Base-by-base conservation (phyloP, 2,797 vertebrate species). In the Buphagus erythrorhynchus region DNA sequence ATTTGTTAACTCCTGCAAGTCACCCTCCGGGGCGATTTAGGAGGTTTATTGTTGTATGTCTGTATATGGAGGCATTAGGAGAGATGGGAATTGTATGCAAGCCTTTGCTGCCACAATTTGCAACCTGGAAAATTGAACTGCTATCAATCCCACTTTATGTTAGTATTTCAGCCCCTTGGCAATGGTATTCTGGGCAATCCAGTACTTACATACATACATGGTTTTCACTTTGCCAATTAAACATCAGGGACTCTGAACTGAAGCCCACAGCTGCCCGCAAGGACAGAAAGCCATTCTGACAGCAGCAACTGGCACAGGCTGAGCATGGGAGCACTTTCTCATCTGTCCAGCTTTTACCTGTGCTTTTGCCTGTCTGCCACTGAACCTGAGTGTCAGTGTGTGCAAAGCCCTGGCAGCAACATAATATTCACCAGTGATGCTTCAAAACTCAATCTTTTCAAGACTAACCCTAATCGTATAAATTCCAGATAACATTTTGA, bases 281-380 rank as follows among this genome's bases (percentile, higher is more conserved):
- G 45, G 67, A 66, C 54, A 85, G 33, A 79, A 90, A 73, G 6
- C 25, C 3, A 4, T 69, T 79, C 36, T 51, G 25, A 36, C 55
- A 69, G 43, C 57, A 79, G 46, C 1, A 9, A 85, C 16, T 1
- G 2, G 35, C 0, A 0, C 0, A 0, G 57, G 29, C 40, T 22
- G 40, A 84, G 17, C 35, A 78, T 0, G 1, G 66, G 14, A 59
- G 16, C 45, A 74, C 18, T 72, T 38, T 77, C 28, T 48, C 7
- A 3, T 54, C 68, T 40, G 24, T 13, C n/a, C 33, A 45, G 48
- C 42, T 40, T 72, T 77, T 33, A 46, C n/a, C 68, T 77, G 33
- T 5, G 1, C 40, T 76, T 79, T 38, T 54, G 8, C 10, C 20
- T 38, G 29, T 63, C 88, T 71, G 48, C 21, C 18, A 55, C 35